Conservation (phyloP, 2,888 invertebrate genomes). For the Corythucha ciliata region DNA sequence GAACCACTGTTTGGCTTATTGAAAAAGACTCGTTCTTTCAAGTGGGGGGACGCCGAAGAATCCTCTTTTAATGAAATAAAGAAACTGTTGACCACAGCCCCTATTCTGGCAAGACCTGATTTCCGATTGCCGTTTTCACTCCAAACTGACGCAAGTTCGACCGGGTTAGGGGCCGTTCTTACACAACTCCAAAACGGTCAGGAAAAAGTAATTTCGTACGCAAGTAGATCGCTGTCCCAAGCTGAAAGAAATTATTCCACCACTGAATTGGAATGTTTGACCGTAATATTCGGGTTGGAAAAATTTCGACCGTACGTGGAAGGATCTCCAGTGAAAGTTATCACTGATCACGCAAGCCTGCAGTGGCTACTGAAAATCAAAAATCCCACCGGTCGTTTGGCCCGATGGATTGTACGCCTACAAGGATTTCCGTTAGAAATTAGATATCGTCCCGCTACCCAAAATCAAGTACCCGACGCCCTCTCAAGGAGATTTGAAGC, state of each 20-base stretch:
- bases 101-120: constrained; percentile 6
- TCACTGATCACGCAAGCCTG: constrained; percentile 13
- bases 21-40: constrained; percentile 3
- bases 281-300: constrained; percentile 14
- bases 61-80: constrained; percentile 12
- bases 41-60: constrained; percentile 10
- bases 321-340: constrained; percentile 11
- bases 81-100: constrained; percentile 8
- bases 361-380: constrained; percentile 11
- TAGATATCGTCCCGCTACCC: constrained; percentile 13
- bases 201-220: constrained; percentile 12
- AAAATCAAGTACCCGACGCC: constrained; percentile 16
- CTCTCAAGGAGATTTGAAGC: constrained; percentile 1
- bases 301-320: constrained; percentile 14
- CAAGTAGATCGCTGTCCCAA: constrained; percentile 6
- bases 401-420: constrained; percentile 10
- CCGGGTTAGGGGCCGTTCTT: constrained; percentile 6
- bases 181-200: constrained; percentile 5
- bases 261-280: constrained; percentile 11
- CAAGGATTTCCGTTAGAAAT: constrained; percentile 2
- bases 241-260: constrained; percentile 10
- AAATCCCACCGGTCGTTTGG: constrained; percentile 11
- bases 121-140: constrained; percentile 4
- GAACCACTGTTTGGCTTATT: constrained; percentile 10
- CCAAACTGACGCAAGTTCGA: constrained; percentile 8